A percentile compares a stretch with the other conserved stretches of the same genome.
These are phyloP conservation scores for Smutsia temminckii DNA, from an alignment of 2,797 vertebrate genomes.

Conservation along the genomic window DNA sequence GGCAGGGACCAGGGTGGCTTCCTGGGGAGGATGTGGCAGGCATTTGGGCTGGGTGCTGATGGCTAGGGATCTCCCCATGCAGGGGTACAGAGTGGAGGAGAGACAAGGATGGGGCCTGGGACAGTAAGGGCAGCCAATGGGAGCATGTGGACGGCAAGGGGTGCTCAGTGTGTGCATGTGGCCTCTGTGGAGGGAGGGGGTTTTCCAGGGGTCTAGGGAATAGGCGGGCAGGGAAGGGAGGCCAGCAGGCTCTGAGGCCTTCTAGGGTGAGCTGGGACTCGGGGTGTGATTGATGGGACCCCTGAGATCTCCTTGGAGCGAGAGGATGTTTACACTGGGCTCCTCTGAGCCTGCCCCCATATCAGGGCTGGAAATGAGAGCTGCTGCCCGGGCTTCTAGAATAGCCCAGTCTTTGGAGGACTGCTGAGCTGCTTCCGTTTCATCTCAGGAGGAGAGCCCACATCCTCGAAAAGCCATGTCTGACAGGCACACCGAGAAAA, in stretches of 20 bases:
- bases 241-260: not conserved
- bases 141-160: accelerated
- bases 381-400: not conserved
- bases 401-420: constrained; percentile 21
- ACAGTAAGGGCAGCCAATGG: not conserved
- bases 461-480: constrained; percentile 29
- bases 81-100: not conserved
- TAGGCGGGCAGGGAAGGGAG: not conserved
- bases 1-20: not conserved
- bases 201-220: not conserved
- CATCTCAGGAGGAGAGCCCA: constrained; percentile 44
- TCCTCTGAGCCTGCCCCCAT: not conserved
- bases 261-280: not conserved
- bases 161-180: not conserved
- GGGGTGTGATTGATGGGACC: not conserved
- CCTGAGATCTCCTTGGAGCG: not conserved
- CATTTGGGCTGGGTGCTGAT: not conserved
- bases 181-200: not conserved
- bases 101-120: not conserved
- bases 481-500: not conserved
- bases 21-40: not conserved
- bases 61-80: not conserved
- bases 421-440: constrained; percentile 38
- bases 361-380: not conserved
- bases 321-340: not conserved